Evolutionary conservation across 2,888 invertebrate species (phyloP), one percentile per base, ranked within the genome.

Genomic region (Drosophila dives): DNA sequence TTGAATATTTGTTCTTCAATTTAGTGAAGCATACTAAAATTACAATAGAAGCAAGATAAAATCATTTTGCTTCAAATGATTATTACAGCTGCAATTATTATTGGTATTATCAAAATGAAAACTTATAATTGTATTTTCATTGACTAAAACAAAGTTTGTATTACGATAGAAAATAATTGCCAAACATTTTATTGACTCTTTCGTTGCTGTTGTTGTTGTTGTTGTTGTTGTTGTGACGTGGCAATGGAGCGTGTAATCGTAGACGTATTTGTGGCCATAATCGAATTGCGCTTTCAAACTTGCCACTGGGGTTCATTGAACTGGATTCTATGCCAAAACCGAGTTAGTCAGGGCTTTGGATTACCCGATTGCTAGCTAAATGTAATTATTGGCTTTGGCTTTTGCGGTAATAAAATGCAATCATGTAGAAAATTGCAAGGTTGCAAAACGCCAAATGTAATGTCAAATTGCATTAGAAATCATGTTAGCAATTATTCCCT

Each of bases 351-450:
- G 66, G 73, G 78, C 66, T 73, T 80, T 69, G 64, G 72, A 65
- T 81, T 77, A 75, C 83, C 73, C 73, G 63, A 71, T 51, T 38
- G 56, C 45, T 38, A 51, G 55, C 74, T 59, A 67, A 45, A 29
- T 55, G 38, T 58, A 58, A 79, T 71, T 64, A 77, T 80, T 83
- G 72, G n/a, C 55, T 56, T 50, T 81, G 81, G 72, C 17, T 50
- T 51, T 66, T 81, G 83, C 77, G 73, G 86, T 83, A 63, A 77
- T 71, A 71, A 76, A 76, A 68, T 73, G 80, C 86, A 86, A 75
- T 80, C 74, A 73, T 64, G 80, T 88, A 72, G 78, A 86, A 86
- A 86, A 88, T 82, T 86, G 86, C 81, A 76, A 71, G 75, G 74
- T 81, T 84, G 86, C 86, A 90, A 69, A 76, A 76, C 53, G 32